A percentile compares a stretch with the other conserved stretches of the same genome.
Conservation (phyloP, 2,113 vertebrate species). For the Martes martes region DNA sequence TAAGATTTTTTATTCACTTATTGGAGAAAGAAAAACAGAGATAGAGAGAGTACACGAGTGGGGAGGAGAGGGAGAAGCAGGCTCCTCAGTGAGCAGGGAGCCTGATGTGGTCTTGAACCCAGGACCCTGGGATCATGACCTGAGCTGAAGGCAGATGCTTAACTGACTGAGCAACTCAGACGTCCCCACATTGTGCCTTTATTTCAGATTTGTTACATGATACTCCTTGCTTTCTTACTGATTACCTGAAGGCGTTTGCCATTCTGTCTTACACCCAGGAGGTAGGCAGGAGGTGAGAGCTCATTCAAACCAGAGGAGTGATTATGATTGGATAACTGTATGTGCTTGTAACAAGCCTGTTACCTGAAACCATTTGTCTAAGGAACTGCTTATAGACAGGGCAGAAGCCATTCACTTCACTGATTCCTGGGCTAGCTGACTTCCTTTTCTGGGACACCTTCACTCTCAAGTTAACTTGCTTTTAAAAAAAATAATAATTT, state of each 20-base stretch:
- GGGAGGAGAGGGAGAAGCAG: no score
- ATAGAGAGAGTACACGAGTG: no score
- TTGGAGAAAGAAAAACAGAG: no score
- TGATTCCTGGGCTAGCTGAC: no score
- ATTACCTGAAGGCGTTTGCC: not conserved
- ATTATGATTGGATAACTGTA: not conserved
- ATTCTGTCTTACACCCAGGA: not conserved
- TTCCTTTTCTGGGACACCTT: not conserved
- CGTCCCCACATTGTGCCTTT: not conserved
- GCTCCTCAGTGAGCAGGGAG: no score
- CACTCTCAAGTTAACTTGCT: not conserved
- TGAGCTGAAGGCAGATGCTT: no score
- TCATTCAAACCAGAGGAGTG: not conserved
- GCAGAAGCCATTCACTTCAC: not conserved
- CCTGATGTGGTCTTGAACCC: no score
- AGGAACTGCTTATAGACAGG: not conserved
- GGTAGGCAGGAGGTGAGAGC: not conserved
- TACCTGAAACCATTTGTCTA: not conserved
- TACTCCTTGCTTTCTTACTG: not conserved
- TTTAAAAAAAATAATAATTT: not conserved
- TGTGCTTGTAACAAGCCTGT: not conserved
- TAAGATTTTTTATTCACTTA: no score
- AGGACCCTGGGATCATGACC: no score
- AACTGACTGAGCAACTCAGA: no score
- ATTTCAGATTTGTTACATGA: not conserved